Evolutionary conservation across 2,113 vertebrate species (phyloP).

Genomic region (Paramisgurnus dabryanus): DNA sequence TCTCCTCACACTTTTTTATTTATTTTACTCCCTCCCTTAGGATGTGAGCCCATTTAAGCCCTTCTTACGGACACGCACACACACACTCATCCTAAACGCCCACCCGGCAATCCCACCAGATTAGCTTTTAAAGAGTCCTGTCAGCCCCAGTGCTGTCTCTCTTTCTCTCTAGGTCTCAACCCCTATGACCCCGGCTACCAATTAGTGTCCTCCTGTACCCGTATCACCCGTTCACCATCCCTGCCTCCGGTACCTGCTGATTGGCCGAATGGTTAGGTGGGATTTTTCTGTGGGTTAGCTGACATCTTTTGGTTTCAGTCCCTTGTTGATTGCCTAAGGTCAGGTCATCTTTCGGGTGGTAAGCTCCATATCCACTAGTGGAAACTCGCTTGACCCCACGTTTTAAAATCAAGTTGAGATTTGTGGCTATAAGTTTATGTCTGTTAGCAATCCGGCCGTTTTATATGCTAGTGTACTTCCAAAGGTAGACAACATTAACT

Average conservation of each 20-base stretch:
- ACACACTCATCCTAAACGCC: conserved; percentile 7
- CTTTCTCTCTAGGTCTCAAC: conserved; percentile 41
- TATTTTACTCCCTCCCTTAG: conserved; percentile 52
- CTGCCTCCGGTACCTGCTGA: conserved; percentile 23
- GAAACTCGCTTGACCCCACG: background rate
- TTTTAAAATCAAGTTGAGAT: background rate
- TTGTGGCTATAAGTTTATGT: background rate
- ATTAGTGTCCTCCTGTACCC: conserved; percentile 52
- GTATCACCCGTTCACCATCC: conserved; percentile 15
- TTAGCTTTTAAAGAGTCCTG: conserved; percentile 43
- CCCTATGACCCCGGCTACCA: conserved; percentile 57
- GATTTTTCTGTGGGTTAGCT: conserved; percentile 14
- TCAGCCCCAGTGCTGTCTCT: conserved; percentile 26
- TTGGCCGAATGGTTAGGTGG: conserved; percentile 47
- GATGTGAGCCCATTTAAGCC: conserved; percentile 5
- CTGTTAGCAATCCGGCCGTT: no score
- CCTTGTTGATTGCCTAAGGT: conserved; percentile 23
- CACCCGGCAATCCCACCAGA: conserved; percentile 43
- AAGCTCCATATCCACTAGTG: background rate
- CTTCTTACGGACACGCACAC: conserved; percentile 5
- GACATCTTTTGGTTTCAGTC: conserved; percentile 22
- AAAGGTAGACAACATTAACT: no score
- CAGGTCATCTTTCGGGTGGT: background rate
- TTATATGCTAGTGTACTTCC: no score
- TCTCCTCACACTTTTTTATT: conserved; percentile 48